A percentile compares a stretch with the other conserved stretches of the same genome.
Conservation (phyloP, 2,888 invertebrate genomes). For the Prostheceraeus crozeri region DNA sequence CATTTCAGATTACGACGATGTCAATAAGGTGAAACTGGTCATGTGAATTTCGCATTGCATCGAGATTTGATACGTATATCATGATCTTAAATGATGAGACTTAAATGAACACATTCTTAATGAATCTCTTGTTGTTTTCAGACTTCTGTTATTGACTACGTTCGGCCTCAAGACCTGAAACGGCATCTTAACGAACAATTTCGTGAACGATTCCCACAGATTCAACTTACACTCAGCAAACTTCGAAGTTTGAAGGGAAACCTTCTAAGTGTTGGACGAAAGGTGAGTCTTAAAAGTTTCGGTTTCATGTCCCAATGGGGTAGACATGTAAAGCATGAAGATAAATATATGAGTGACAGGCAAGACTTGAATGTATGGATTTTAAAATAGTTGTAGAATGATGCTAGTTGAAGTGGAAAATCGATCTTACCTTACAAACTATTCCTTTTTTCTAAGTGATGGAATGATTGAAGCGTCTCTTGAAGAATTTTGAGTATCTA, state of each 20-base stretch:
- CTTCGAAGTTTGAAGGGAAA: conserved; percentile 87
- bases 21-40: too few relatives aligned
- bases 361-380: background rate
- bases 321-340: background rate
- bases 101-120: conserved; percentile 27
- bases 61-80: too few relatives aligned
- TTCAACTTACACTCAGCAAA: conserved; percentile 88
- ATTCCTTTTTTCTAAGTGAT: too few relatives aligned
- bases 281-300: conserved; percentile 26
- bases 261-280: conserved; percentile 61
- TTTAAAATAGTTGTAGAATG: too few relatives aligned
- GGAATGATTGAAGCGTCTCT: too few relatives aligned
- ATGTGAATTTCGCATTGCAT: too few relatives aligned
- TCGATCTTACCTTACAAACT: too few relatives aligned
- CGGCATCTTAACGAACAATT: conserved; percentile 95
- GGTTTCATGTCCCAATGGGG: background rate
- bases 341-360: background rate
- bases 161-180: conserved; percentile 85
- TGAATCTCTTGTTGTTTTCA: conserved; percentile 49
- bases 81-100: too few relatives aligned
- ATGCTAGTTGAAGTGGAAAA: too few relatives aligned
- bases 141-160: conserved; percentile 92
- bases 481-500: too few relatives aligned
- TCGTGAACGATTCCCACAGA: conserved; percentile 82
- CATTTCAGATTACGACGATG: too few relatives aligned